Base-by-base conservation (phyloP, 1,140 invertebrate genomes). In the Asbolus verrucosus region DNA sequence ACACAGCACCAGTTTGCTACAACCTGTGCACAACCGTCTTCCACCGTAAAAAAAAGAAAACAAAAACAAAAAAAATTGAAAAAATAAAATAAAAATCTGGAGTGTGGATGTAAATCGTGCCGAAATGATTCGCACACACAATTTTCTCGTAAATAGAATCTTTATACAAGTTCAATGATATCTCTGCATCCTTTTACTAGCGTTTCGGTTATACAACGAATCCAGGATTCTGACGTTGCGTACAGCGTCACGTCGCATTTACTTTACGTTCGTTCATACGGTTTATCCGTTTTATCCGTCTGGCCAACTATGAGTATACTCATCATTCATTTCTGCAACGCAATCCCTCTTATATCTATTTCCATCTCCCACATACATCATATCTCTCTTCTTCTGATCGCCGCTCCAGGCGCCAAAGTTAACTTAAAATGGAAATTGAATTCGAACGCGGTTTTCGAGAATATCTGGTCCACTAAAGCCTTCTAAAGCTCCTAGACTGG, bases 361-460 rank as follows among this genome's bases (percentile, higher is more conserved):
- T 62, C 59, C 59, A 69, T 69, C 59, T 62, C 24, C 61, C 39
- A 63, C 39, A 41, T 27, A 63, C 61, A 63, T 63, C 21, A 39
- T 3, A 27, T 30, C 50, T 69, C 36, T 69, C 67, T 66, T 54
- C 36, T 36, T 54, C 39, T 70, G 36, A 67, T 67, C 50, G 62
- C 50, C n/a, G 67, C 63, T 66, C 21, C 15, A 71, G 65, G 69
- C 72, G 65, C 50, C 68, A 59, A 70, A 38, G 46, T 70, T 70
- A 68, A 73, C 72, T 73, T 71, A 71, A 73, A 73, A 70, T 73
- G 72, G 72, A 73, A 71, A 73, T 73, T 73, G 72, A 71, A 73
- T 73, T 73, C 72, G 65, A 65, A 65, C 69, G 61, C 60, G 41
- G 63, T 67, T 70, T 71, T 36, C 46, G 24, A 65, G 54, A 62